Percentiles rank a stretch among this genome's conserved stretches.
Evolutionary conservation across 2,113 vertebrate species (phyloP).

Genomic region (Passerina amoena): DNA sequence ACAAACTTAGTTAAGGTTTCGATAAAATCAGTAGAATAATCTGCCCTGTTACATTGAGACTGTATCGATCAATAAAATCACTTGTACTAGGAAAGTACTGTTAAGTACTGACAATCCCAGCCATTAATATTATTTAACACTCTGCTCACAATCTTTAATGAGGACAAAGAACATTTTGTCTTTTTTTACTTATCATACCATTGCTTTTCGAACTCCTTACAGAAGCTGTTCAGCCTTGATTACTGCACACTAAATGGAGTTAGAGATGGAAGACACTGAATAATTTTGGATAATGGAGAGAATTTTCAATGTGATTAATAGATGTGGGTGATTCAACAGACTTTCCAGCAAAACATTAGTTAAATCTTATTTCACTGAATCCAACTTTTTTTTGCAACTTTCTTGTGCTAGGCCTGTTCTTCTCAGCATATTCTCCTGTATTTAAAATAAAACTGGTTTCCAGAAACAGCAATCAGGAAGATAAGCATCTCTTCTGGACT

Average conservation of each 20-base stretch:
- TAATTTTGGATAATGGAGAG: constrained; percentile 29
- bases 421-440: not conserved
- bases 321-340: not conserved
- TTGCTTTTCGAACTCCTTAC: constrained; percentile 15
- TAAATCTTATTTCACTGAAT: constrained; percentile 14
- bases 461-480: not conserved
- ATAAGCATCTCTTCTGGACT: not conserved
- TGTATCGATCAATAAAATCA: constrained; percentile 95
- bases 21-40: constrained; percentile 97
- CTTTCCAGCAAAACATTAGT: constrained; percentile 11
- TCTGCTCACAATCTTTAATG: constrained; percentile 87
- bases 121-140: constrained; percentile 99
- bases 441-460: not conserved
- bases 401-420: not conserved
- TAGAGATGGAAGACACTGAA: not conserved
- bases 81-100: constrained; percentile 88
- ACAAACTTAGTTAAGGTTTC: constrained; percentile 97
- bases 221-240: constrained; percentile 13
- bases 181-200: constrained; percentile 62
- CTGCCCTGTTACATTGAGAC: constrained; percentile 84
- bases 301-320: constrained; percentile 52
- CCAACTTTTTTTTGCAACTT: not conserved
- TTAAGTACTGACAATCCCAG: constrained; percentile 91
- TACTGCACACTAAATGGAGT: constrained; percentile 5
- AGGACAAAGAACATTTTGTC: constrained; percentile 88